These are phyloP conservation scores for Lacerta bilineata DNA, from an alignment of 2,797 vertebrate species.

Conservation along the genomic window DNA sequence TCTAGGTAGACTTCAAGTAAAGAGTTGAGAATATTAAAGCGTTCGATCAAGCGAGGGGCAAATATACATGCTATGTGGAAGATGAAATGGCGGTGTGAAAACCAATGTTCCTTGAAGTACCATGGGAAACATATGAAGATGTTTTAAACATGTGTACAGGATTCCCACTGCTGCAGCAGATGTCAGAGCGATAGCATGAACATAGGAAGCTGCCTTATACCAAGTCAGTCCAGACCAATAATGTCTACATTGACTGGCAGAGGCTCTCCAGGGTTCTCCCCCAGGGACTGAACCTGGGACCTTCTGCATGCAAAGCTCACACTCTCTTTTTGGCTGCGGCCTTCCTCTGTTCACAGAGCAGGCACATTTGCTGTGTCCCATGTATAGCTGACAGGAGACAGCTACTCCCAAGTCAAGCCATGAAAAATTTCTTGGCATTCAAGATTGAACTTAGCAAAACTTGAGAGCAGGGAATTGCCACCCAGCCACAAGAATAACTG, in stretches of 20 bases:
- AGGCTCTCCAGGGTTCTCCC: no score
- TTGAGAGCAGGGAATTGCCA: background rate
- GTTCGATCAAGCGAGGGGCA: no score
- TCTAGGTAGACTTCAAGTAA: background rate
- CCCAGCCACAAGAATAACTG: background rate
- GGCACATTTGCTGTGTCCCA: no score
- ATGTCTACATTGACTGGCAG: no score
- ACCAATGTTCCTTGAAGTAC: background rate
- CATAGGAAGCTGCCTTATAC: no score
- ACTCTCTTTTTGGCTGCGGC: no score
- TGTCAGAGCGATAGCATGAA: background rate
- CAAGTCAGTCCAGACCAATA: no score
- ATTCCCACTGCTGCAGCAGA: background rate
- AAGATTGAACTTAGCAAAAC: background rate
- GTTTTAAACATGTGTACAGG: background rate
- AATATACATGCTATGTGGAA: background rate
- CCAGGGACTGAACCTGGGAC: no score
- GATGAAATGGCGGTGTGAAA: no score
- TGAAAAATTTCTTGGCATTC: background rate
- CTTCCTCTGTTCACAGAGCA: no score
- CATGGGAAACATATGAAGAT: no score
- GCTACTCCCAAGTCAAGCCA: background rate
- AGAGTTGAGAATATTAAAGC: background rate
- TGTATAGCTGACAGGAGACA: background rate
- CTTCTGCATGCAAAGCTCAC: no score